Evolutionary conservation across 1,140 invertebrate genomes (phyloP), one percentile per base, ranked within the genome.

Genomic region (Scaptomyza pallida): DNA sequence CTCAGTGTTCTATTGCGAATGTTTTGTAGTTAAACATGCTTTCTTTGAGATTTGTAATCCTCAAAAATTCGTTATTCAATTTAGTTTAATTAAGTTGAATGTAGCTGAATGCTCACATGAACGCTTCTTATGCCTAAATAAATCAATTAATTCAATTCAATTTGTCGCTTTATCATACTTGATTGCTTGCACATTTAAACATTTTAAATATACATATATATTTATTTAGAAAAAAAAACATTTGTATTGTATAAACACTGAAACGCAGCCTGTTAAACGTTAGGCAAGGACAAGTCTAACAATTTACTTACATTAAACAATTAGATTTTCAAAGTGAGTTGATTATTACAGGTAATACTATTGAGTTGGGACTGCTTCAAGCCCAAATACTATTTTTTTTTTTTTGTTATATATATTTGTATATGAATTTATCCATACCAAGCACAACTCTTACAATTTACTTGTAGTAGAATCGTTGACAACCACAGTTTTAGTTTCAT

Each of bases 401-500:
- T 23, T 23, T 4, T 26, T 5, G 8, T 12, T 26, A 15, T 16
- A 19, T 30, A 21, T 30, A 30, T 40, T 19, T 30, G 26, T 45
- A 45, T 21, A 3, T 26, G 23, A 26, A 26, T 63, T 43, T 13
- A 44, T 44, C 40, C 62, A 65, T 56, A 57, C 44, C 54, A 50
- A 52, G 15, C 23, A 41, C 56, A 21, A 65, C 50, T 37, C 2
- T n/a, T 9, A 72, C 37, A 72, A 65, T 65, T 62, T 48, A 70
- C 67, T 55, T 63, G 60, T 52, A 73, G 61, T 71, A 56, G 78
- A 76, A 65, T 72, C 75, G 68, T 76, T 78, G 79, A 83, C 80
- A 83, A 83, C 80, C 80, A 83, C 75, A 85, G 80, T 85, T 85
- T 79, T 60, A 68, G 52, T 60, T 74, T 43, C 48, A 60, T 71